Evolutionary conservation across 2,888 invertebrate genomes (phyloP), one percentile per base, ranked within the genome.

Genomic region (Mylabris sibirica): DNA sequence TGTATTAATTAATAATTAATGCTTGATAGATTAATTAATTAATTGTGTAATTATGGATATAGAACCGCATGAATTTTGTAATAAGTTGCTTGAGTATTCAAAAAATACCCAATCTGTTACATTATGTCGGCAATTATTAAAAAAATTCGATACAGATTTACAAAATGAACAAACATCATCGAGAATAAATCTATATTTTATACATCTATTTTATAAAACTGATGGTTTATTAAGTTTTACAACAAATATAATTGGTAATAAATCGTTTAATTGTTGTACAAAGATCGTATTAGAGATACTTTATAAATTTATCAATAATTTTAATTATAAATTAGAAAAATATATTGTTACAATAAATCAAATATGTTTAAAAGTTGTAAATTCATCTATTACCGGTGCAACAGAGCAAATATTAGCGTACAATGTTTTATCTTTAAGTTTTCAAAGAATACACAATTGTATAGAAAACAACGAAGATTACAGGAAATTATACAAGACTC

Each of bases 261-360:
- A 74, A 62, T 67, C 70, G 17, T 82, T 78, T 65, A 77, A 79
- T 65, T 71, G 75, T 60, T 72, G 78, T 22, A 71, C 77, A 35
- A 60, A 67, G n/a, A 73, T 74, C 66, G 75, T 77, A 65, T 72
- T 83, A 30, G 81, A 81, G 70, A 77, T 84, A 62, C 65, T 83
- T 20, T 80, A 78, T 71, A 77, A 79, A 8, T 67, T 83, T 2
- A 74, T 82, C 4, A 83, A 81, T 64, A 83, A 81, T 73, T 82
- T 80, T 68, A 65, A 76, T 2, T 14, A 53, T 8, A 80, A 78
- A 76, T 61, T 83, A 24, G 73, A 78, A 67, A 77, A 75, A 68
- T 75, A 81, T 66, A 72, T 81, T 44, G 60, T 78, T n/a, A 74
- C 74, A 34, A 77, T 83, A 41, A 77, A 79, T 65, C 72, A 75